A percentile compares a stretch with the other conserved stretches of the same genome.
phyloP scores from a whole-genome alignment of 2,797 vertebrate genomes.

The Falco naumanni region DNA sequence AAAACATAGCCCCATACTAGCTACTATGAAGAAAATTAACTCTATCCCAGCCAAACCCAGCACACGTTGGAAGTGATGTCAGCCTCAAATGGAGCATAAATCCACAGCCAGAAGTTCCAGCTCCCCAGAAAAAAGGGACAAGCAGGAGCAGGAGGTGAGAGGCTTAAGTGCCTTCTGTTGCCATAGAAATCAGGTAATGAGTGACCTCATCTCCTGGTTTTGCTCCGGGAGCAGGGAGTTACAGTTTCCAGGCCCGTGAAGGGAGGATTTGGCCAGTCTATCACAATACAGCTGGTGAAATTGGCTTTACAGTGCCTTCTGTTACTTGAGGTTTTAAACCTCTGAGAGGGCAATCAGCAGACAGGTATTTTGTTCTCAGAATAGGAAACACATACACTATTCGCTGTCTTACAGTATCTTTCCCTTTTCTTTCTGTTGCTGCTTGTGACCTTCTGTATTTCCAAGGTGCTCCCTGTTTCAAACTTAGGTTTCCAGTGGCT shows the following conservation, averaged over 20 bases:
- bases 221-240: background rate
- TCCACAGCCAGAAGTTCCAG: background rate
- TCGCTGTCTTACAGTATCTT: background rate
- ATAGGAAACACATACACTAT: background rate
- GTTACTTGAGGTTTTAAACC: background rate
- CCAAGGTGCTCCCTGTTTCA: background rate
- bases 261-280: background rate
- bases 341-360: background rate
- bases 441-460: conserved; percentile 38
- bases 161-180: conserved; percentile 4
- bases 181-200: conserved; percentile 22
- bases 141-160: background rate
- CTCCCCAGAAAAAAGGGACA: background rate
- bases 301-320: background rate
- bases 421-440: conserved; percentile 1
- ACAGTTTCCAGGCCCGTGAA: background rate
- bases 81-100: background rate
- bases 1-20: background rate
- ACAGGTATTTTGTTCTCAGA: conserved; percentile 25
- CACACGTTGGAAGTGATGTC: background rate
- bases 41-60: background rate
- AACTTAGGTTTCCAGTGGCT: conserved; percentile 11
- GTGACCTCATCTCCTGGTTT: background rate
- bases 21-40: background rate
- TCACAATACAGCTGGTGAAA: background rate